Conservation (phyloP, 2,113 vertebrate genomes). For the Phylloscopus trochiloides region DNA sequence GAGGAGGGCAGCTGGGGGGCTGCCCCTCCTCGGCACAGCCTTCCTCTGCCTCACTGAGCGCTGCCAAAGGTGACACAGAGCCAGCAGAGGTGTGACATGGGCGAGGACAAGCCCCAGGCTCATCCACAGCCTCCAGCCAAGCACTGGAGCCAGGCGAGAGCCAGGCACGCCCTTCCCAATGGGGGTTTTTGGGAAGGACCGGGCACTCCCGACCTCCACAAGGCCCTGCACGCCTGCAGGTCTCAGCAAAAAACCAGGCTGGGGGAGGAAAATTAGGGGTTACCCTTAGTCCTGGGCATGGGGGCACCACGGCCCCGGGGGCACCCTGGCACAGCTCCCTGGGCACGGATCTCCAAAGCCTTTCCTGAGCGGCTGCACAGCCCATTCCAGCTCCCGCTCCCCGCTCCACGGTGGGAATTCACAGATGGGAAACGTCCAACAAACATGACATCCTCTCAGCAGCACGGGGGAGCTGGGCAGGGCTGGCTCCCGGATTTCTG, state of each 20-base stretch:
- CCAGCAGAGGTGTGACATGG: accelerated
- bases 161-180: accelerated
- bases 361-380: neutral
- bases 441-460: neutral
- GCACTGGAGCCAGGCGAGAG: neutral
- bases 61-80: neutral
- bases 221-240: accelerated
- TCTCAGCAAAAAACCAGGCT: neutral
- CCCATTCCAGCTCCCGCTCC: neutral
- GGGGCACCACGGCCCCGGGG: neutral
- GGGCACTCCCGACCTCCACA: accelerated
- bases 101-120: accelerated
- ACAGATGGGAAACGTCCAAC: neutral
- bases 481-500: neutral
- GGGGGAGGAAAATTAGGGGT: neutral
- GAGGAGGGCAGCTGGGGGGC: neutral
- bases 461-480: neutral
- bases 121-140: neutral
- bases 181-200: neutral
- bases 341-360: neutral
- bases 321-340: neutral
- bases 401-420: neutral
- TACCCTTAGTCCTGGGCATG: neutral
- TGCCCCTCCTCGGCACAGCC: neutral
- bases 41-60: neutral